Base-by-base conservation (phyloP, 2,797 vertebrate species). In the Gadopsis marmoratus region DNA sequence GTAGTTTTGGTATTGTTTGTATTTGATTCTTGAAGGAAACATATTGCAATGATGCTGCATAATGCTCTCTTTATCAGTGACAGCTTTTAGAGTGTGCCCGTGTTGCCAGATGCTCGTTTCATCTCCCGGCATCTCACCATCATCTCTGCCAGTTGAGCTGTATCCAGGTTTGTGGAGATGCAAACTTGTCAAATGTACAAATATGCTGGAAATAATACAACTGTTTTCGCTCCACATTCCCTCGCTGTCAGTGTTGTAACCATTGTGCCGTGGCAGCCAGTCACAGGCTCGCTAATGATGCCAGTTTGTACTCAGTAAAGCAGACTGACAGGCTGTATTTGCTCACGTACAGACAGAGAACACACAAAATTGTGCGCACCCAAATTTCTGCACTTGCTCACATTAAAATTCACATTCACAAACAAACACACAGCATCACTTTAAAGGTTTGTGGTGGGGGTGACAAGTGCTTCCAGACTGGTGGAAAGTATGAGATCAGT, bases 111-210 rank as follows among this genome's bases (percentile, higher is more conserved):
- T 84, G 79, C 62, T 84, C 3, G 37, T 71, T 79, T 85, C 26
- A 81, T 84, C 60, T 70, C 47, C 45, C 51, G 2, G 29, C 3
- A 53, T 78, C 71, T 77, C 61, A 9, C 71, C 48, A 66, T 60
- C 31, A 60, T 66, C 80, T 55, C 71, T 78, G 84, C 61, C 82
- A 85, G 81, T 29, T 80, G 82, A 78, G 77, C 68, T 74, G 65
- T 39, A 68, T 74, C 76, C 43, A 65, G 35, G 43, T 70, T 78
- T 71, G 55, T 33, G 21, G 31, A 65, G 66, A 86, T 33, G 13
- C 69, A 85, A 81, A 81, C 77, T 74, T 84, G 77, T 84, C 79
- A 88, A 79, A 82, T 58, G 29, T 61, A 82, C 68, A 88, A 84
- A 82, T 79, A 60, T 5, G 56, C 31, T 73, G 74, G 69, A 87